Conservation (phyloP, 92 coral and sea anemone genomes). For the Porites evermanni region DNA sequence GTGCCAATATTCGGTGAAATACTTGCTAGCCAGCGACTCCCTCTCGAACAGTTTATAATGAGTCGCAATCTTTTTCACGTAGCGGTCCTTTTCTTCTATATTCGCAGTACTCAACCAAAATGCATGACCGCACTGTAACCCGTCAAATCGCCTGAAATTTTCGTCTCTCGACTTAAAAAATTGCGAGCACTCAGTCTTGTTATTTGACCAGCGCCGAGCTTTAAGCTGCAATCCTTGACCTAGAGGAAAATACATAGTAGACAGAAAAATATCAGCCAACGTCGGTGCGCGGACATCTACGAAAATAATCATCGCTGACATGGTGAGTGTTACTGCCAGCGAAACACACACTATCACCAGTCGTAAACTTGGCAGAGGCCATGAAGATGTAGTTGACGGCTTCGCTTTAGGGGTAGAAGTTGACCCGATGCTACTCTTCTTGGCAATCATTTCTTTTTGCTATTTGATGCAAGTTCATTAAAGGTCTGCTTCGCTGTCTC, state of each 20-base stretch:
- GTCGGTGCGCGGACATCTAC: constrained; percentile 97
- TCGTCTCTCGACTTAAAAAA: constrained; percentile 86
- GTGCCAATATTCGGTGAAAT: constrained; percentile 90
- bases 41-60: constrained; percentile 90
- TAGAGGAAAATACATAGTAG: constrained; percentile 93
- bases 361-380: constrained; percentile 97
- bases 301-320: constrained; percentile 92
- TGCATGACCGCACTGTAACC: constrained; percentile 97
- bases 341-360: constrained; percentile 97
- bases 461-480: neutral
- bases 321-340: constrained; percentile 85
- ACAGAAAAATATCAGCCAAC: constrained; percentile 92
- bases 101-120: constrained; percentile 95
- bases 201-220: constrained; percentile 91
- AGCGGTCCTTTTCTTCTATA: constrained; percentile 91
- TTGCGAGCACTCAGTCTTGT: constrained; percentile 85
- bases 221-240: constrained; percentile 97
- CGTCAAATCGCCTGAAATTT: constrained; percentile 82
- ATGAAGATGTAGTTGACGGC: constrained; percentile 57
- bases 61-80: constrained; percentile 94
- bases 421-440: constrained; percentile 47
- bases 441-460: constrained; percentile 65
- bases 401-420: constrained; percentile 36
- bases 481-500: constrained; percentile 25
- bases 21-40: constrained; percentile 75